These are phyloP conservation scores for Mirza zaza DNA, from an alignment of 2,113 vertebrate species.

Conservation along the genomic window DNA sequence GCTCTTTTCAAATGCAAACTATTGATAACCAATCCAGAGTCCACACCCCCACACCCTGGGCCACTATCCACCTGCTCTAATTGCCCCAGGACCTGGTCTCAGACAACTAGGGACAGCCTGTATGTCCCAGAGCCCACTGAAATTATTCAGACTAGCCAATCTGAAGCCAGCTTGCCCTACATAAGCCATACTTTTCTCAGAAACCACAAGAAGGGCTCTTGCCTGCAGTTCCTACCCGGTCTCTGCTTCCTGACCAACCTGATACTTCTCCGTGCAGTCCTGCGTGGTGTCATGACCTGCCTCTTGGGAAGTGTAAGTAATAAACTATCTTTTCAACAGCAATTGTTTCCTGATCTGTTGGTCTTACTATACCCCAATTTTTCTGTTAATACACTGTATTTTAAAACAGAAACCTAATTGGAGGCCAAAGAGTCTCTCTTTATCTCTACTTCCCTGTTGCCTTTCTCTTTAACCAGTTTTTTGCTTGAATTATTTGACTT, in stretches of 20 bases:
- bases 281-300: rapidly evolving
- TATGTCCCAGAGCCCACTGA: rapidly evolving
- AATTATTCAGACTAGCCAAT: rapidly evolving
- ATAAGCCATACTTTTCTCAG: background rate
- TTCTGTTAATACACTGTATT: background rate
- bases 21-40: background rate
- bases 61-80: rapidly evolving
- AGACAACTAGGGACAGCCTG: background rate
- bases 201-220: background rate
- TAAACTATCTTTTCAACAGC: background rate
- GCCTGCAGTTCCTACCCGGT: rapidly evolving
- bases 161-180: rapidly evolving
- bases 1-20: background rate
- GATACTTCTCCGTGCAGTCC: rapidly evolving
- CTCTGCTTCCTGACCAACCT: background rate
- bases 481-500: background rate
- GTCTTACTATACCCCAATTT: background rate
- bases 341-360: background rate
- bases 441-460: background rate
- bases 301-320: background rate
- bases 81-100: background rate
- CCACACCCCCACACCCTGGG: too few relatives aligned
- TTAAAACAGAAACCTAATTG: background rate
- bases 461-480: background rate
- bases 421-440: background rate